Conservation (phyloP, 2,113 vertebrate genomes). For the Trematomus loennbergii region DNA sequence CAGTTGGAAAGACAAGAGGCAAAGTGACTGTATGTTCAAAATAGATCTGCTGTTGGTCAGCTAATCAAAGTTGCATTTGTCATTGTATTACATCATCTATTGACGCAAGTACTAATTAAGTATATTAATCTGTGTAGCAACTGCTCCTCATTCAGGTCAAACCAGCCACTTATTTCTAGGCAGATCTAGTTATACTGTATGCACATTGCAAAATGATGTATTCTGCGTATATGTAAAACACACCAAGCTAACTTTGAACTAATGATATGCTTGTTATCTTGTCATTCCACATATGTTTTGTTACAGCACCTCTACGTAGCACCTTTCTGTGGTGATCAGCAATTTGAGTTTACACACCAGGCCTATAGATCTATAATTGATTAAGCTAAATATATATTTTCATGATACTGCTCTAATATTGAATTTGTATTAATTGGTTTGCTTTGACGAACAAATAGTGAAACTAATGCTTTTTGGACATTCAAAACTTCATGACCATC, state of each 20-base stretch:
- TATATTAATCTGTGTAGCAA: neutral
- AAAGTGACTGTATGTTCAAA: neutral
- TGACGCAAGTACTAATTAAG: slow-evolving; percentile 21
- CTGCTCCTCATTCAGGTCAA: slow-evolving; percentile 12
- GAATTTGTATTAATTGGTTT: neutral
- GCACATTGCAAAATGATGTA: neutral
- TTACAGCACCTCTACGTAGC: neutral
- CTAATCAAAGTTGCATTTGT: neutral
- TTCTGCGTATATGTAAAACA: neutral
- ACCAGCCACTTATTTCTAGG: slow-evolving; percentile 2
- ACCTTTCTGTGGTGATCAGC: neutral
- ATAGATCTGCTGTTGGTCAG: neutral
- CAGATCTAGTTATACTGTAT: neutral
- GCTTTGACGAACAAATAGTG: neutral
- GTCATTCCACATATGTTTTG: neutral
- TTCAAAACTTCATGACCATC: neutral
- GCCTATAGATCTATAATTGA: neutral
- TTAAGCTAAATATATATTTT: neutral
- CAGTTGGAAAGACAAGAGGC: neutral
- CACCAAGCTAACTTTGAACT: too few relatives aligned
- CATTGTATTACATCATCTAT: neutral
- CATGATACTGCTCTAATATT: neutral
- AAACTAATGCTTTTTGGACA: too few relatives aligned
- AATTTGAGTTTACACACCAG: neutral
- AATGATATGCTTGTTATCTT: neutral